These are phyloP conservation scores for Parus major DNA, from an alignment of 2,113 vertebrate genomes.

Conservation along the genomic window DNA sequence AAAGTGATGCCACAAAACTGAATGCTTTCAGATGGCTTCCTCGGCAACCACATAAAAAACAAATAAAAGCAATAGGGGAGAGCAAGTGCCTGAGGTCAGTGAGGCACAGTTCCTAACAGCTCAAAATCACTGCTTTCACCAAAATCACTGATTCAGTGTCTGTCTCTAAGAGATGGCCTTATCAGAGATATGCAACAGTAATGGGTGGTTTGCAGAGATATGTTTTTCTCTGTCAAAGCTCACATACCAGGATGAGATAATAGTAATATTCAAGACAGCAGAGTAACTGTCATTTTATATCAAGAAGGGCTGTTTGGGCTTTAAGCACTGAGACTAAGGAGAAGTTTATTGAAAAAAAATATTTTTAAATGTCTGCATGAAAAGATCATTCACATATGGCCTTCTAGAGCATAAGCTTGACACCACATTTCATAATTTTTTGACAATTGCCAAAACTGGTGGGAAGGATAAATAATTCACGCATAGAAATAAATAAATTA, in stretches of 20 bases:
- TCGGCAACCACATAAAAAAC: neutral
- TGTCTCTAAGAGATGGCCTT: neutral
- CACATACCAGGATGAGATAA: neutral
- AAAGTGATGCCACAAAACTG: neutral
- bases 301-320: neutral
- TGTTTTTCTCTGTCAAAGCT: neutral
- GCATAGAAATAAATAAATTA: conserved; percentile 49
- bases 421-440: neutral
- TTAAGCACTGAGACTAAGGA: neutral
- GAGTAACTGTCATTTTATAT: neutral
- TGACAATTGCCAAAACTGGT: neutral
- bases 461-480: conserved; percentile 15
- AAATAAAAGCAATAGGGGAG: neutral
- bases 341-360: neutral
- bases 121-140: neutral
- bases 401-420: neutral
- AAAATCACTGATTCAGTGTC: neutral
- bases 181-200: neutral
- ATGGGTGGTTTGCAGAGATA: neutral
- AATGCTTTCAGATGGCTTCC: conserved; percentile 29
- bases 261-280: neutral
- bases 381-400: neutral
- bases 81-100: neutral
- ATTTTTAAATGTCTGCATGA: neutral
- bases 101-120: fast-evolving